phyloP scores from a whole-genome alignment of 2,797 vertebrate species.

The Phyllotis vaccarum region DNA sequence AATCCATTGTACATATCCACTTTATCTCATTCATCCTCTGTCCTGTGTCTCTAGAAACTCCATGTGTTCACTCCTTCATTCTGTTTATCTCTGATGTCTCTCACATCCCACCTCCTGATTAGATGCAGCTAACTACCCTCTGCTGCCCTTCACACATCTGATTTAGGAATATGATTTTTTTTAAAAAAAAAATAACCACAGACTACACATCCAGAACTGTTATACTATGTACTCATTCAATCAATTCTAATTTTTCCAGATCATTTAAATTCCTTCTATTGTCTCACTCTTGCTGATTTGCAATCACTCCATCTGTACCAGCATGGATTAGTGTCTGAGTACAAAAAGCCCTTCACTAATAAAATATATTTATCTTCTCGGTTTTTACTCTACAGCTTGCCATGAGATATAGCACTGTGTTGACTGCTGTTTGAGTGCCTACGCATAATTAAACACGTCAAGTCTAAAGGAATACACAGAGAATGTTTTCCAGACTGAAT shows the following conservation, averaged over 20 bases:
- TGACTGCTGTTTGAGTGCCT: constrained; percentile 10
- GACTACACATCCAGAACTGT: constrained; percentile 26
- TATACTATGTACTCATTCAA: constrained; percentile 68
- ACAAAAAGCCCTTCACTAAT: constrained; percentile 57
- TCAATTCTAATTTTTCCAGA: constrained; percentile 76
- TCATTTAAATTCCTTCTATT: constrained; percentile 71
- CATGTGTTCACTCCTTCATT: background rate
- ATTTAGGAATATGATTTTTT: constrained; percentile 64
- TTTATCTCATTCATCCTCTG: background rate
- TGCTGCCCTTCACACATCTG: background rate
- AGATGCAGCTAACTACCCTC: background rate
- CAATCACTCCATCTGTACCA: background rate
- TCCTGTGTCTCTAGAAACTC: background rate
- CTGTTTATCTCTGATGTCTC: too few relatives aligned
- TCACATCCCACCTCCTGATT: background rate
- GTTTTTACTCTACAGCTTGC: background rate
- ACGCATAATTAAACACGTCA: constrained; percentile 18
- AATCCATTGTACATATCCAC: background rate
- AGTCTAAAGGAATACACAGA: background rate
- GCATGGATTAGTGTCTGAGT: constrained; percentile 45
- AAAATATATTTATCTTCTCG: constrained; percentile 47
- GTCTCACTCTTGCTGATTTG: constrained; percentile 65
- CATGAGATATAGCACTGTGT: background rate
- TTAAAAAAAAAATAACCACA: constrained; percentile 52
- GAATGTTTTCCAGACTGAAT: background rate